These are phyloP conservation scores for Helostoma temminkii DNA, from an alignment of 2,797 vertebrate species.

Conservation along the genomic window DNA sequence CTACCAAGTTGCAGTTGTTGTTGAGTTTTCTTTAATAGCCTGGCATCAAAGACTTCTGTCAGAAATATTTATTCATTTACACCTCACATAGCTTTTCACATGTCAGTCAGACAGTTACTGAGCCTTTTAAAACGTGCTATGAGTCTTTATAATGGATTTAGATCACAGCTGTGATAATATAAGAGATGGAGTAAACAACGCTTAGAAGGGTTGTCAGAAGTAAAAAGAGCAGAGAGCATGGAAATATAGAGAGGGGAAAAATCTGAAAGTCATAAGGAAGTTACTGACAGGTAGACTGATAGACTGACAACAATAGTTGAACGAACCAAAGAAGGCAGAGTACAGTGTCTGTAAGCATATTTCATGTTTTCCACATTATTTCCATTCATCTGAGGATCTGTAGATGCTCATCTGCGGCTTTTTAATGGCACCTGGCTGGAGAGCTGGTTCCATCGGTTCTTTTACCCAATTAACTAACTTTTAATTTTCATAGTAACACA, in stretches of 20 bases:
- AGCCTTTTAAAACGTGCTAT: background rate
- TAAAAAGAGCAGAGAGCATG: too few relatives aligned
- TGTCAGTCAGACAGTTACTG: constrained; percentile 15
- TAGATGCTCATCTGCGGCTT: too few relatives aligned
- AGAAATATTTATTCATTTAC: constrained; percentile 28
- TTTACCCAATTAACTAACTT: too few relatives aligned
- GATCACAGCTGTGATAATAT: constrained; percentile 1
- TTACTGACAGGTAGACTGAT: background rate
- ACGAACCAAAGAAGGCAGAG: too few relatives aligned
- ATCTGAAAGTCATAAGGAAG: background rate
- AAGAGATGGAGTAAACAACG: constrained; percentile 14
- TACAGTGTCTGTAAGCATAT: too few relatives aligned
- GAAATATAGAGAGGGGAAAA: background rate
- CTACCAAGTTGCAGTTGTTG: constrained; percentile 12
- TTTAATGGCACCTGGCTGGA: too few relatives aligned
- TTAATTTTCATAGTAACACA: too few relatives aligned
- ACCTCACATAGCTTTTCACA: constrained; percentile 19
- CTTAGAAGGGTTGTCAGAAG: background rate
- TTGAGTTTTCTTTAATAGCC: background rate
- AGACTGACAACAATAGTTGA: too few relatives aligned
- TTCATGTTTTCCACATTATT: too few relatives aligned
- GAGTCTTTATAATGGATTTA: constrained; percentile 22
- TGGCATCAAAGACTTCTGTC: background rate
- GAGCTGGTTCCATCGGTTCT: too few relatives aligned
- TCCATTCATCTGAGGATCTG: too few relatives aligned